A percentile compares a stretch with the other conserved stretches of the same genome.
phyloP scores from a whole-genome alignment of 2,888 invertebrate species.

The Athalia cordata region DNA sequence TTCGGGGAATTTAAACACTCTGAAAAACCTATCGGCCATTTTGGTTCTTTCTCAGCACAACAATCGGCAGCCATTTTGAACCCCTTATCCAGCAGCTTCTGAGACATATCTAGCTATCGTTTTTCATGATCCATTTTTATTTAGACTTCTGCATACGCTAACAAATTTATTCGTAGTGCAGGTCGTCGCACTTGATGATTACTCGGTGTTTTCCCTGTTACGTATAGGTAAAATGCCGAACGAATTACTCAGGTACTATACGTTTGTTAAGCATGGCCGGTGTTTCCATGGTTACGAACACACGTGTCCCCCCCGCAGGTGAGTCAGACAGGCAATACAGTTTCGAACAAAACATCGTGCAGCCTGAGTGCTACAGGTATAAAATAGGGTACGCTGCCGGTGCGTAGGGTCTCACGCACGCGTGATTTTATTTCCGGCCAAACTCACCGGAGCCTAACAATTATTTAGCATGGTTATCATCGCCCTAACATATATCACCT shows the following conservation, averaged over 20 bases:
- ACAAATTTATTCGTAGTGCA: too few relatives aligned
- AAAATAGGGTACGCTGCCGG: too few relatives aligned
- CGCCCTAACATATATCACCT: not conserved
- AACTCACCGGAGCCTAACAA: conserved; percentile 36
- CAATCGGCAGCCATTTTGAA: too few relatives aligned
- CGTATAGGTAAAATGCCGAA: not conserved
- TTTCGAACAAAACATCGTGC: conserved; percentile 18
- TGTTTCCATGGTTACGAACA: conserved; percentile 36
- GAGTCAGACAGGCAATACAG: conserved; percentile 60
- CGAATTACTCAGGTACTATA: not conserved
- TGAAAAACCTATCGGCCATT: too few relatives aligned
- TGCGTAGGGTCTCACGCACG: conserved; percentile 42
- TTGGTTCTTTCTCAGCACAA: too few relatives aligned
- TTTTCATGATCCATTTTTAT: too few relatives aligned
- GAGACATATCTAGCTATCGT: too few relatives aligned
- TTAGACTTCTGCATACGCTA: too few relatives aligned
- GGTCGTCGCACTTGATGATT: too few relatives aligned
- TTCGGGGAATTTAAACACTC: too few relatives aligned
- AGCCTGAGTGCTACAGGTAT: not conserved
- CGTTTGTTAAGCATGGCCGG: conserved; percentile 23
- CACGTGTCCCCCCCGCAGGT: conserved; percentile 50
- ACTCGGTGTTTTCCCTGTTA: too few relatives aligned
- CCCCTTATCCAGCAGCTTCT: too few relatives aligned
- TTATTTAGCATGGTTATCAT: not conserved
- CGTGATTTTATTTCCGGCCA: conserved; percentile 43